These are phyloP conservation scores for Archegozetes longisetosus DNA, from an alignment of 1,140 invertebrate genomes.

Conservation along the genomic window DNA sequence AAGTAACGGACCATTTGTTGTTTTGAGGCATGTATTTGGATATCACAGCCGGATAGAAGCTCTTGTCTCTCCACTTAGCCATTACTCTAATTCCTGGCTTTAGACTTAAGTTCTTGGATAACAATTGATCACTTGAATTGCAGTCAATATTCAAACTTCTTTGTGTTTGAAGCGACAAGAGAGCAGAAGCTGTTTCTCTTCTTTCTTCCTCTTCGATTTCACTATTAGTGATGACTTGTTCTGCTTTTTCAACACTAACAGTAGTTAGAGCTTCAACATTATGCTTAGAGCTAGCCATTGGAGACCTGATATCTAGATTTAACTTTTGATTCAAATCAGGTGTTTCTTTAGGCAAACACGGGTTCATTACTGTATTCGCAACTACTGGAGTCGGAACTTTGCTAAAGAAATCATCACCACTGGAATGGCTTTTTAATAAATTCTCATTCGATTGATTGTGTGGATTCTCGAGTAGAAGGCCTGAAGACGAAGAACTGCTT, in stretches of 20 bases:
- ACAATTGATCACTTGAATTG: background rate
- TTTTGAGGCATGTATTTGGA: conserved; percentile 6
- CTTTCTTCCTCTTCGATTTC: conserved; percentile 11
- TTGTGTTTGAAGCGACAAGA: conserved; percentile 9
- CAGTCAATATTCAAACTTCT: background rate
- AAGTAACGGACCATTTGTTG: conserved; percentile 20
- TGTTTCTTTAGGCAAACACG: background rate
- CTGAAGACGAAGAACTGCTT: background rate
- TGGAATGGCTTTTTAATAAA: background rate
- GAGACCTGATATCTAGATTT: background rate
- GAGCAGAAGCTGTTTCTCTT: conserved; percentile 7
- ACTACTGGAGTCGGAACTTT: background rate
- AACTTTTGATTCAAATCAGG: background rate
- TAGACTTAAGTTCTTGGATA: background rate
- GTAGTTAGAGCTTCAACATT: background rate
- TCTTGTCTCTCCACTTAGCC: conserved; percentile 22
- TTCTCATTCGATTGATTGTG: background rate
- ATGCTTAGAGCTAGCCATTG: background rate
- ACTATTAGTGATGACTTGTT: background rate
- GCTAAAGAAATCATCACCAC: background rate
- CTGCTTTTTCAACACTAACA: background rate
- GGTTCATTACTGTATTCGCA: background rate
- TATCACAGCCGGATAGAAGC: conserved; percentile 21
- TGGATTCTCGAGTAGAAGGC: background rate
- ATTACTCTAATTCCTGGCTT: conserved; percentile 19